Evolutionary conservation across 2,797 vertebrate species (phyloP).

Genomic region (Enteromius trimaculatus): DNA sequence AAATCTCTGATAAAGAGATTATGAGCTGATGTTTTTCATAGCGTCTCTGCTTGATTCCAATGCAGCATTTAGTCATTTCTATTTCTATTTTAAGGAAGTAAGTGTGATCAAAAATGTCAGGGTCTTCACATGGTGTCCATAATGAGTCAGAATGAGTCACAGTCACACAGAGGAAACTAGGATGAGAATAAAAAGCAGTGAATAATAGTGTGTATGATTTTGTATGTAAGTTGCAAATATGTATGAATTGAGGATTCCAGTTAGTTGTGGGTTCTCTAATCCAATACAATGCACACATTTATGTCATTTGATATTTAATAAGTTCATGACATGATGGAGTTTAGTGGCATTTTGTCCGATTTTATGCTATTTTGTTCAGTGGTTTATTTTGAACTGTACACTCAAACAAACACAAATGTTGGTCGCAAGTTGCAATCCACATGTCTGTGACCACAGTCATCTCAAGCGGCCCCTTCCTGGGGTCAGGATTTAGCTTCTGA

Average conservation of each 20-base stretch:
- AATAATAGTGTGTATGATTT: not conserved
- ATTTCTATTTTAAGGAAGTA: constrained; percentile 9
- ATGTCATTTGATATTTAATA: not conserved
- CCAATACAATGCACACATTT: not conserved
- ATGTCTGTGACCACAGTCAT: constrained; percentile 36
- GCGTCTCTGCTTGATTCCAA: not conserved
- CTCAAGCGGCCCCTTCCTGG: constrained; percentile 33
- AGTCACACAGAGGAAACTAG: constrained; percentile 10
- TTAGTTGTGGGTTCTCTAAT: not conserved
- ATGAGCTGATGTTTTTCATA: not conserved
- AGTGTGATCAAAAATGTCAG: constrained; percentile 7
- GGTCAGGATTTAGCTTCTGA: constrained; percentile 63
- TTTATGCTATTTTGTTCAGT: not conserved
- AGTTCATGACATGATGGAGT: not conserved
- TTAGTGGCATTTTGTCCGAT: not conserved
- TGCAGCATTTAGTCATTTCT: constrained; percentile 3
- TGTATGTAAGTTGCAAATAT: not conserved
- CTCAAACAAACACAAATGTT: not conserved
- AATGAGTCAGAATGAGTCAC: constrained; percentile 56
- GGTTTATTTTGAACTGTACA: not conserved
- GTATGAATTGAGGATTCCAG: not conserved
- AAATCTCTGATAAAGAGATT: not conserved
- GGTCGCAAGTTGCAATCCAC: constrained; percentile 7
- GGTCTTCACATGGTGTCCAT: constrained; percentile 28
- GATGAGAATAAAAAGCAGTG: not conserved